phyloP scores from a whole-genome alignment of 2,888 invertebrate species.

The Drosophila austrosaltans region DNA sequence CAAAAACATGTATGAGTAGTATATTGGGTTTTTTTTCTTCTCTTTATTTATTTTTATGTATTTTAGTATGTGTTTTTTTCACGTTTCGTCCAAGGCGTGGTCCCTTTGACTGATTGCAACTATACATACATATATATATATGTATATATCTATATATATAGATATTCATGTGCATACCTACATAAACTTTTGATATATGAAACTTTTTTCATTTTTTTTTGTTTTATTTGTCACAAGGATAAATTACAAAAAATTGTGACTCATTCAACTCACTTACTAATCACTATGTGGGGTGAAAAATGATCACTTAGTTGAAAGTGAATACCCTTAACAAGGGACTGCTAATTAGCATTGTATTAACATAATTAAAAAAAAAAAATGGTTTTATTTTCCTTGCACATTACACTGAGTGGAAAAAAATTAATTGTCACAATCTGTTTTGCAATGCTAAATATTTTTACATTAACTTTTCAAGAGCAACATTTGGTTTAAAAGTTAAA shows the following conservation, averaged over 20 bases:
- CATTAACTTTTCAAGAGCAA: no score
- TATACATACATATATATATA: constrained; percentile 8
- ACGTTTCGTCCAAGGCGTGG: constrained; percentile 6
- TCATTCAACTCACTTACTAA: constrained; percentile 15
- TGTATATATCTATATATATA: not conserved
- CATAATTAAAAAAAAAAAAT: not conserved
- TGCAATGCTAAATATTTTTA: no score
- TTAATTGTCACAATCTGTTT: no score
- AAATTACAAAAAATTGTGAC: constrained; percentile 46
- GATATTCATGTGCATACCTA: not conserved
- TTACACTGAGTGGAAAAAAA: no score
- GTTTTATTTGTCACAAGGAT: constrained; percentile 71
- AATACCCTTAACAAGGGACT: not conserved
- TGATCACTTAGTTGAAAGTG: constrained; percentile 2
- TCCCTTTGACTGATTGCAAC: constrained; percentile 19
- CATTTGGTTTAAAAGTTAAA: no score
- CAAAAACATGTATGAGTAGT: constrained; percentile 5
- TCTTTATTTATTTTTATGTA: not conserved
- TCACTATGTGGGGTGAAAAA: constrained; percentile 6
- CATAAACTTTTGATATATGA: constrained; percentile 49
- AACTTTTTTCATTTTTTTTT: constrained; percentile 36
- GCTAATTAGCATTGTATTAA: constrained; percentile 2
- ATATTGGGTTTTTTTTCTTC: constrained; percentile 10
- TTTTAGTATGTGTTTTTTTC: not conserved
- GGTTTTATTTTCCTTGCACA: no score